Conservation (phyloP, 2,113 vertebrate genomes). For the Sceloporus tristichus region DNA sequence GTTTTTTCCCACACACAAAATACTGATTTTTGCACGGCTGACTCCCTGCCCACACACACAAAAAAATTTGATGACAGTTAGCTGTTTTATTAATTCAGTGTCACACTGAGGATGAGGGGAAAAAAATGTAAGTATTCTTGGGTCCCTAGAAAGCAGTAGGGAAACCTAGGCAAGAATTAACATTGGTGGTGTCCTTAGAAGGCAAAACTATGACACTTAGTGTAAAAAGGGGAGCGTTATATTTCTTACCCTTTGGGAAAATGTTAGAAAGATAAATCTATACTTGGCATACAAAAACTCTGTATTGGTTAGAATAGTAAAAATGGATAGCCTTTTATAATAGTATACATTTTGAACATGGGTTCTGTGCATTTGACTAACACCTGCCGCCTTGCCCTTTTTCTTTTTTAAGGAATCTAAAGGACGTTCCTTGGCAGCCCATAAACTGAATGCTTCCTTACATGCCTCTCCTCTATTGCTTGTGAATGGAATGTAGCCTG, state of each 20-base stretch:
- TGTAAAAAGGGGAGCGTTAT: background rate
- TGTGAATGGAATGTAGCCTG: conserved; percentile 38
- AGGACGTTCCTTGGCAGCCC: conserved; percentile 33
- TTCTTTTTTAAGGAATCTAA: conserved; percentile 62
- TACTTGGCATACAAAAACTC: background rate
- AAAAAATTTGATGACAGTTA: too few relatives aligned
- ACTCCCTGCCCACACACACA: too few relatives aligned
- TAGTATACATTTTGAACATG: background rate
- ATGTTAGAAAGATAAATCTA: background rate
- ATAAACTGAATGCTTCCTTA: conserved; percentile 37
- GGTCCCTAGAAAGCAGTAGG: too few relatives aligned
- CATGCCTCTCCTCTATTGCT: conserved; percentile 16
- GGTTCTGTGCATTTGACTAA: conserved; percentile 32
- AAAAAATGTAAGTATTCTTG: too few relatives aligned
- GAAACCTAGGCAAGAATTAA: background rate
- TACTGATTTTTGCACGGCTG: too few relatives aligned
- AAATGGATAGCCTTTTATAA: background rate
- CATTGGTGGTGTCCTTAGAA: background rate
- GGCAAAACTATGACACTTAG: background rate
- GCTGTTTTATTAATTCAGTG: too few relatives aligned
- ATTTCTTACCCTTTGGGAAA: background rate
- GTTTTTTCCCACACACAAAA: too few relatives aligned
- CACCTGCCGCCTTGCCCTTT: conserved; percentile 37
- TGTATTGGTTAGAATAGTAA: background rate
- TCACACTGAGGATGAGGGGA: too few relatives aligned